Conservation (phyloP, 1,140 invertebrate genomes). For the Trypoxylus dichotomus region DNA sequence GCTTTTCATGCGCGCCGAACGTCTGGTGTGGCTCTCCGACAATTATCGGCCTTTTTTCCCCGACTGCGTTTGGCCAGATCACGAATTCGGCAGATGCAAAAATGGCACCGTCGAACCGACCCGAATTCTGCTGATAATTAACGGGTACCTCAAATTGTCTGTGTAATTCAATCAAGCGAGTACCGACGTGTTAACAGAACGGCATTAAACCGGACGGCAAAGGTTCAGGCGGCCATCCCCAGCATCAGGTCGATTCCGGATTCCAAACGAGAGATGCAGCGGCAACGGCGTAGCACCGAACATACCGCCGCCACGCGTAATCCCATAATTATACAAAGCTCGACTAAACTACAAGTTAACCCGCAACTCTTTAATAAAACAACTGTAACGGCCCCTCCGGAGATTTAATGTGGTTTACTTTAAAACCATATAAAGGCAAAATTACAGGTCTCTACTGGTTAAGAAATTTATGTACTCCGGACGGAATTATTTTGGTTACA, state of each 20-base stretch:
- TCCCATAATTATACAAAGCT: slow-evolving; percentile 34
- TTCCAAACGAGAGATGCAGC: background rate
- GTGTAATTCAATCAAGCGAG: slow-evolving; percentile 33
- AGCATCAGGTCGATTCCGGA: slow-evolving; percentile 1
- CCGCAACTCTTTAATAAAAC: slow-evolving; percentile 36
- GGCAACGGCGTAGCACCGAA: background rate
- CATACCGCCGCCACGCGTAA: slow-evolving; percentile 19
- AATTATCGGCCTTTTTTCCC: slow-evolving; percentile 17
- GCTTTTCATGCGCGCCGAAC: background rate
- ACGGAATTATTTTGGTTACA: slow-evolving; percentile 33
- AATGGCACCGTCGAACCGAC: slow-evolving; percentile 12
- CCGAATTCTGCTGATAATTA: slow-evolving; percentile 31
- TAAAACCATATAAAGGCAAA: slow-evolving; percentile 38
- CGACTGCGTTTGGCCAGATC: background rate
- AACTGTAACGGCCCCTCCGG: slow-evolving; percentile 32
- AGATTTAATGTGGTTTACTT: slow-evolving; percentile 37
- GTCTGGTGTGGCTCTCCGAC: background rate
- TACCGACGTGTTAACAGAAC: slow-evolving; percentile 31
- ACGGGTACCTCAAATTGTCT: slow-evolving; percentile 33
- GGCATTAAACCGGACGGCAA: slow-evolving; percentile 16
- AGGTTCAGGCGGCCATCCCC: background rate
- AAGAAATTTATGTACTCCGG: slow-evolving; percentile 36
- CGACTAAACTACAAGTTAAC: slow-evolving; percentile 33
- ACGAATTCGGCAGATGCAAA: slow-evolving; percentile 21
- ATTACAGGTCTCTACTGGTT: slow-evolving; percentile 34